These are phyloP conservation scores for human DNA, from an alignment of 2,113 vertebrate species.

Conservation along the genomic window DNA sequence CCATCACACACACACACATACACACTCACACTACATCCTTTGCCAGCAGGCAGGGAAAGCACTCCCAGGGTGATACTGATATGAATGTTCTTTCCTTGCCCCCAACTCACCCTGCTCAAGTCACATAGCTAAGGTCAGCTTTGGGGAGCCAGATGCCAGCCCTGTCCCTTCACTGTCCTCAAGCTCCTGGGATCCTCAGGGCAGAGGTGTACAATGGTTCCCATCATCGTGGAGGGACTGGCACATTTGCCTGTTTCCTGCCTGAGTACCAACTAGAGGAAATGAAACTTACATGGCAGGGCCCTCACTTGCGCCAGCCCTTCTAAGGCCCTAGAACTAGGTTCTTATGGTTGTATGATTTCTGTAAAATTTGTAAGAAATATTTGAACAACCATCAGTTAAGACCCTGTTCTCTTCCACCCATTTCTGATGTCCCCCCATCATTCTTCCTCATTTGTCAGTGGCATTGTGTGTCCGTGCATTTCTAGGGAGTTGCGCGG, in stretches of 20 bases:
- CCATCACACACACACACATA: neutral
- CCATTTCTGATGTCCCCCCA: neutral
- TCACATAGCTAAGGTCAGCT: neutral
- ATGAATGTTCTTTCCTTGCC: neutral
- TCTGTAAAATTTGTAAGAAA: neutral
- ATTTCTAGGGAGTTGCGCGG: neutral
- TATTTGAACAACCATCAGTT: neutral
- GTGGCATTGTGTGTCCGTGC: neutral
- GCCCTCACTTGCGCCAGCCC: neutral
- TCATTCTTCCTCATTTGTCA: neutral
- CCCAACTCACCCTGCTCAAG: neutral
- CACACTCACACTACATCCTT: neutral
- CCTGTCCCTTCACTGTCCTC: neutral
- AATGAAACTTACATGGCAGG: neutral
- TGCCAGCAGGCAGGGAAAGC: neutral
- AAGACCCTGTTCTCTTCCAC: neutral
- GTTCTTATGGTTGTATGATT: neutral
- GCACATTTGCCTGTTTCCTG: neutral
- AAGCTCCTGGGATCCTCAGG: neutral
- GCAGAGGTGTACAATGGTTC: neutral
- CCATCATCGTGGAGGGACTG: neutral
- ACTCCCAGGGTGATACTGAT: neutral
- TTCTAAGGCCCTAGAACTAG: neutral
- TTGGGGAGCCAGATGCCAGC: neutral
- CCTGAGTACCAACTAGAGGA: neutral